These are phyloP conservation scores for Euthynnus affinis DNA, from an alignment of 2,797 vertebrate genomes.

Conservation along the genomic window DNA sequence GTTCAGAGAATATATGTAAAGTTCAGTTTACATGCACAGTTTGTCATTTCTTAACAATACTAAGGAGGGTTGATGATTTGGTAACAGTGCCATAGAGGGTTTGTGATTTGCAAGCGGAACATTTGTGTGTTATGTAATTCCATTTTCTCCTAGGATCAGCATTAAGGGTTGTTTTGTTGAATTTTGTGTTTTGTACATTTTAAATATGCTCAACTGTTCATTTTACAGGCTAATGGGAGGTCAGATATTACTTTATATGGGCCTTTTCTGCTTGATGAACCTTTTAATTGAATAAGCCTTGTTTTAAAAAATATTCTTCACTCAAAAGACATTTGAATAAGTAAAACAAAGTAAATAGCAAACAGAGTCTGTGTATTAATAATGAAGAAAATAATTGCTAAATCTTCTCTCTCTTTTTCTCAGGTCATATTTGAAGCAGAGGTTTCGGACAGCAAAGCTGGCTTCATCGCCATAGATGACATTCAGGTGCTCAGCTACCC, in stretches of 20 bases:
- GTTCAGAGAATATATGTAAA: slow-evolving; percentile 24
- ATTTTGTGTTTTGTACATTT: slow-evolving; percentile 13
- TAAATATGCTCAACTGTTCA: background rate
- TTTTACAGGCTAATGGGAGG: background rate
- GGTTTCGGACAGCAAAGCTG: slow-evolving; percentile 93
- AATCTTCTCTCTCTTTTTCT: slow-evolving; percentile 33
- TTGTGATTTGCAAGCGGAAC: slow-evolving; percentile 24
- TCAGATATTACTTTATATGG: background rate
- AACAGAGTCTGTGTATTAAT: background rate
- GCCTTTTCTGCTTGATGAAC: background rate
- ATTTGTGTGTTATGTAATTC: slow-evolving; percentile 26
- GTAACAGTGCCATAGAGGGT: background rate
- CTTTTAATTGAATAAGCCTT: background rate
- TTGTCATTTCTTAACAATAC: slow-evolving; percentile 18
- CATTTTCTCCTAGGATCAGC: background rate
- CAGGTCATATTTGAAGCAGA: slow-evolving; percentile 99
- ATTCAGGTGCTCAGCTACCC: slow-evolving; percentile 99
- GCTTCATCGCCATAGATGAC: slow-evolving; percentile 98
- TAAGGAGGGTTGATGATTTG: slow-evolving; percentile 24
- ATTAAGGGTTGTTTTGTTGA: slow-evolving; percentile 11
- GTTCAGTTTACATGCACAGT: background rate
- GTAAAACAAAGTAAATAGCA: background rate
- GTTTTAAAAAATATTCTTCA: background rate
- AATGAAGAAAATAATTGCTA: slow-evolving; percentile 1
- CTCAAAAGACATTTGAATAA: background rate